These are phyloP conservation scores for Chironomus striatipennis DNA, from an alignment of 1,140 invertebrate genomes.

Conservation along the genomic window DNA sequence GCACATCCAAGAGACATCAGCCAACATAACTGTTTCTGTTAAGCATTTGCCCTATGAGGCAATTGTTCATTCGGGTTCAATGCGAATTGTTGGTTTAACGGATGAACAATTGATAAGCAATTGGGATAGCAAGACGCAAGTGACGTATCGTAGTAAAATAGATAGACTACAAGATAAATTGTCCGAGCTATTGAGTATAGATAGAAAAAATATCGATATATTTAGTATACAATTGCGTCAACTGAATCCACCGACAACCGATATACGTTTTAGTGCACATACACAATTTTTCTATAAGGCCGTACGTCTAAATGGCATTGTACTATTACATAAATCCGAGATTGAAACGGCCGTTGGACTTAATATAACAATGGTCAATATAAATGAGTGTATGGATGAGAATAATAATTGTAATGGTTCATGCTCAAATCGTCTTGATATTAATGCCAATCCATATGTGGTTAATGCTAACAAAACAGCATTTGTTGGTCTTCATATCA, in stretches of 20 bases:
- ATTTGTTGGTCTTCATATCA: conserved; percentile 54
- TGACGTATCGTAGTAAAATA: conserved; percentile 44
- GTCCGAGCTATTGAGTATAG: conserved; percentile 45
- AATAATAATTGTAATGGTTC: conserved; percentile 53
- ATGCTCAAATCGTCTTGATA: conserved; percentile 53
- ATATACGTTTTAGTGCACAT: conserved; percentile 58
- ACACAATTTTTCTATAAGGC: conserved; percentile 62
- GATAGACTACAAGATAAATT: conserved; percentile 49
- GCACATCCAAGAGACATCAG: conserved; percentile 48
- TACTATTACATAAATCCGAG: conserved; percentile 51
- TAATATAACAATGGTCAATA: conserved; percentile 59
- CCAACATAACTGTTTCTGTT: conserved; percentile 52
- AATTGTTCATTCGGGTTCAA: conserved; percentile 56
- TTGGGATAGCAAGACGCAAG: conserved; percentile 44
- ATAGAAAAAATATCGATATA: conserved; percentile 53
- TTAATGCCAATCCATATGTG: conserved; percentile 53
- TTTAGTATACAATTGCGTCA: conserved; percentile 53
- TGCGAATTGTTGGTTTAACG: conserved; percentile 52
- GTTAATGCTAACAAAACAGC: conserved; percentile 66
- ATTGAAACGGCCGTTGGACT: conserved; percentile 55
- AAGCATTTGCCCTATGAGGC: conserved; percentile 55
- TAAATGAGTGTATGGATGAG: conserved; percentile 57
- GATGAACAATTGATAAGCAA: conserved; percentile 58
- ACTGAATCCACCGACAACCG: conserved; percentile 48
- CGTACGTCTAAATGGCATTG: conserved; percentile 54